Evolutionary conservation across 2,888 invertebrate species (phyloP).

Genomic region (Drosophila sordidula): DNA sequence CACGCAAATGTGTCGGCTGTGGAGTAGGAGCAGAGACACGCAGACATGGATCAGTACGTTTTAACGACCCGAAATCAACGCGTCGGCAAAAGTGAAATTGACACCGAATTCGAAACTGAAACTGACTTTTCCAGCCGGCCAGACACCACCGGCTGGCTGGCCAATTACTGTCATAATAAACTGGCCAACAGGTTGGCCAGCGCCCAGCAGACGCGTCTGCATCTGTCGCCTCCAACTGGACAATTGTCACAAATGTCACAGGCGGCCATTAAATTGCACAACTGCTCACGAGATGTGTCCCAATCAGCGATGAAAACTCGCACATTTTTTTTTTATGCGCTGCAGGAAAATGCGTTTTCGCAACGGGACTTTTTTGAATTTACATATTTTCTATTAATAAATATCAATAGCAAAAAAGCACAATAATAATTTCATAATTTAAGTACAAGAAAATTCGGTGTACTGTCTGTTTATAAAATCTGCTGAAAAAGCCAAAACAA

Average conservation of each 20-base stretch:
- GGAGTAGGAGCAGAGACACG: constrained; percentile 9
- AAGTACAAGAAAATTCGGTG: too few species aligned
- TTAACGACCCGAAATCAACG: constrained; percentile 14
- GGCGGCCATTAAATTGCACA: constrained; percentile 32
- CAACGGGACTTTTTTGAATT: neutral
- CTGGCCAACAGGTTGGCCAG: constrained; percentile 62
- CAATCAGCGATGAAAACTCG: constrained; percentile 44
- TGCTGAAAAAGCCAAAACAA: too few species aligned
- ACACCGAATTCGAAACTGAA: constrained; percentile 26
- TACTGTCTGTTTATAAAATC: too few species aligned
- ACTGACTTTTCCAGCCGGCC: constrained; percentile 67
- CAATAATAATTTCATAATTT: too few species aligned
- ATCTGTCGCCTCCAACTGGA: constrained; percentile 27
- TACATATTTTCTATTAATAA: neutral
- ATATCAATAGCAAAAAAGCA: too few species aligned
- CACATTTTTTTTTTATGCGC: neutral
- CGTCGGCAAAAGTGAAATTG: constrained; percentile 52
- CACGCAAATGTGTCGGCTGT: constrained; percentile 86
- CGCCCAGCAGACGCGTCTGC: constrained; percentile 46
- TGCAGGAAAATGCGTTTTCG: neutral
- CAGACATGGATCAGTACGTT: constrained; percentile 21
- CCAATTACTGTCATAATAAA: constrained; percentile 77
- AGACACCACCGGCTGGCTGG: constrained; percentile 10
- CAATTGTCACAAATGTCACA: constrained; percentile 57
- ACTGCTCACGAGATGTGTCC: constrained; percentile 39